Evolutionary conservation across 2,888 invertebrate species (phyloP).

Genomic region (Gnatocerus cornutus): DNA sequence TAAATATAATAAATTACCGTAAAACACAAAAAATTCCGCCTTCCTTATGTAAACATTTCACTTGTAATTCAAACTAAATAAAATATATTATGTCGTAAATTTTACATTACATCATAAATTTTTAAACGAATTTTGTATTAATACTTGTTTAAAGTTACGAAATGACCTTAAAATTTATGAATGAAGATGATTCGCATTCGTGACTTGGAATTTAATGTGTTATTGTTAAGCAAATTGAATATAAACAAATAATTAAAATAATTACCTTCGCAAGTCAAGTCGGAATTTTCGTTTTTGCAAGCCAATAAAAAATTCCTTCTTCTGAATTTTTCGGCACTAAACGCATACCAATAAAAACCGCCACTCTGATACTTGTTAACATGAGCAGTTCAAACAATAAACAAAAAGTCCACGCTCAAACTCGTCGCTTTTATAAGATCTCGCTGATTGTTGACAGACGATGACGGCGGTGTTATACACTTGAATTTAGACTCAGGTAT

Average conservation of each 20-base stretch:
- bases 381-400: constrained; percentile 42
- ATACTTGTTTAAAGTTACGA: constrained; percentile 22
- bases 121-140: constrained; percentile 24
- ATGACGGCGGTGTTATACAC: constrained; percentile 32
- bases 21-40: constrained; percentile 38
- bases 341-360: constrained; percentile 31
- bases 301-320: not conserved
- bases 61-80: constrained; percentile 36
- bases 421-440: constrained; percentile 48
- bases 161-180: constrained; percentile 27
- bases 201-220: no score
- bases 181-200: constrained; percentile 7
- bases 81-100: constrained; percentile 39
- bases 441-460: constrained; percentile 47
- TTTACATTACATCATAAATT: constrained; percentile 15
- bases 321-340: constrained; percentile 18
- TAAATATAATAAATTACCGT: constrained; percentile 31
- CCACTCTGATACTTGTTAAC: constrained; percentile 26
- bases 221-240: no score
- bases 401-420: constrained; percentile 41
- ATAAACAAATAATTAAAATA: no score
- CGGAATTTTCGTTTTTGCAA: not conserved
- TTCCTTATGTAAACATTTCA: constrained; percentile 34
- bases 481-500: constrained; percentile 27
- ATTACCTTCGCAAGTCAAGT: not conserved